Base-by-base conservation (phyloP, 2,797 vertebrate genomes). In the Pygocentrus nattereri region DNA sequence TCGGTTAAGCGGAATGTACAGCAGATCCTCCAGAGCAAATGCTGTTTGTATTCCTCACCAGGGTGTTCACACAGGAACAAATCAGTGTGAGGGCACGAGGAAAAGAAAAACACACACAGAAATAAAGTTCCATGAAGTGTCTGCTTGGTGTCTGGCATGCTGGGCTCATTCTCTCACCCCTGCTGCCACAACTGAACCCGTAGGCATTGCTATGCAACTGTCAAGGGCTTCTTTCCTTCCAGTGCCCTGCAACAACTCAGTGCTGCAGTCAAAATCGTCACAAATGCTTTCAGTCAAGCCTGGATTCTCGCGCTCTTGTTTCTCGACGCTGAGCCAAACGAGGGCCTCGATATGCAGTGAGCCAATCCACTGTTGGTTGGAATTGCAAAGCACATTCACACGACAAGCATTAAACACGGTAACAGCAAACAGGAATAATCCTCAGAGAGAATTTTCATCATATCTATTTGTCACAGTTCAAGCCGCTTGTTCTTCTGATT, bases 381-480 rank as follows among this genome's bases (percentile, higher is more conserved):
- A 68, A 68, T 21, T 56, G 54, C 52, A 52, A 41, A 65, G 34
- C 61, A 15, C 13, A 31, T 19, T 7, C 18, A 16, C n/a, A 49
- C 18, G 38, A 47, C 49, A 49, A 72, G 47, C 74, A 15, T 44
- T 23, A 67, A 4, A 68, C 31, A 2, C 27, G 34, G 27, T 11
- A 18, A 52, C 62, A 23, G 76, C 58, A n/a, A 50, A 52, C 19
- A 56, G 41, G 15, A 49, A 62, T 69, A 62, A 71, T 76, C 27
- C 56, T 30, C 31, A 5, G 30, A 23, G 25, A 25, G 23, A 31
- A 34, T 68, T 75, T 71, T 68, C 16, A 69, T 49, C 18, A n/a
- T 31, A 8, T 31, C 12, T 47, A 58, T 19, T 38, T 61, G 10
- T 71, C 4, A 30, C 49, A 3, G 27, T 41, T 18, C 23, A n/a